These are phyloP conservation scores for Lateolabrax maculatus DNA, from an alignment of 2,797 vertebrate species.

Conservation along the genomic window DNA sequence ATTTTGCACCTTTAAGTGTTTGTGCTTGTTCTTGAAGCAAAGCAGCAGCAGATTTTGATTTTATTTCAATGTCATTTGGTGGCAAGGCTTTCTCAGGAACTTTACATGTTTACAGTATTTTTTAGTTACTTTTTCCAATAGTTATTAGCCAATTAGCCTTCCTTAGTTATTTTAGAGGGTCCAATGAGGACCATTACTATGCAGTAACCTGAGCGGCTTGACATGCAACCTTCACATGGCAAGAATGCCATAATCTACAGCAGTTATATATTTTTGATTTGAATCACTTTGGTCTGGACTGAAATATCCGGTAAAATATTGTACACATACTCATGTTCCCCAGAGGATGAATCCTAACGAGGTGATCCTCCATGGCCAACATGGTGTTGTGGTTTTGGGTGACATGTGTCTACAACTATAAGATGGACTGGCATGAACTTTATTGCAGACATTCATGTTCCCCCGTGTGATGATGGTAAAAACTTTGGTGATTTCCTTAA, in stretches of 20 bases:
- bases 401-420: not conserved
- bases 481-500: not conserved
- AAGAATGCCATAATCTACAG: not conserved
- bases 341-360: not conserved
- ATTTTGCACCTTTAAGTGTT: slow-evolving; percentile 11
- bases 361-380: not conserved
- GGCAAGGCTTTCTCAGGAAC: not conserved
- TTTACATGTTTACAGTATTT: too few species aligned
- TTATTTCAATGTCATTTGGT: not conserved
- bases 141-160: not conserved
- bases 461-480: not conserved
- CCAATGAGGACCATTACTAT: not conserved
- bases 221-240: not conserved
- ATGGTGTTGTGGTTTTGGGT: not conserved
- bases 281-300: not conserved
- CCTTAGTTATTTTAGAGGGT: not conserved
- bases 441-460: not conserved
- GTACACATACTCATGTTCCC: not conserved
- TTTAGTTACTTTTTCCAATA: too few species aligned
- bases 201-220: not conserved
- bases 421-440: not conserved
- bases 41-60: not conserved
- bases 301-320: not conserved
- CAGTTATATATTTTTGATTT: not conserved
- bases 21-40: not conserved